A percentile compares a stretch with the other conserved stretches of the same genome.
Evolutionary conservation across 2,888 invertebrate species (phyloP).

Genomic region (Argynnis bischoffii): DNA sequence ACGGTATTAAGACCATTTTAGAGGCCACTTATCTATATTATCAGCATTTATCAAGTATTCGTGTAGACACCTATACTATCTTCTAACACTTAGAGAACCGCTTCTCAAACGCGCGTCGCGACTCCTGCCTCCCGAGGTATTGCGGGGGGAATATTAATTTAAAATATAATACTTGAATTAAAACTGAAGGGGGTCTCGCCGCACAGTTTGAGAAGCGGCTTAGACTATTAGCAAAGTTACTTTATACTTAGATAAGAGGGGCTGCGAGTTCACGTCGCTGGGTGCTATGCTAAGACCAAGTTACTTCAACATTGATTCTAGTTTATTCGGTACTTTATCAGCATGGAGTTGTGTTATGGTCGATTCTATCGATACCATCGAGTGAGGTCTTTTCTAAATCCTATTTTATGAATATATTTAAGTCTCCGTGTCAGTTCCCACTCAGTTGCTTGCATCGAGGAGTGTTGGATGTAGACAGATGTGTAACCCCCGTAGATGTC

Average conservation of each 20-base stretch:
- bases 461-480: conserved; percentile 17
- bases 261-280: conserved; percentile 47
- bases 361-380: background rate
- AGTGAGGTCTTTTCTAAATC: background rate
- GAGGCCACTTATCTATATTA: conserved; percentile 41
- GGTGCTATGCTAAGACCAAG: conserved; percentile 76
- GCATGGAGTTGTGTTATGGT: background rate
- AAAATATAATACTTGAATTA: no score
- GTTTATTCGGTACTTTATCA: conserved; percentile 2
- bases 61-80: conserved; percentile 45
- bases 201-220: background rate
- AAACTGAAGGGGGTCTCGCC: background rate
- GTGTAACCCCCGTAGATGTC: conserved; percentile 27
- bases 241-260: conserved; percentile 4
- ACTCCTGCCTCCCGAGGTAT: no score
- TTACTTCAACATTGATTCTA: conserved; percentile 45
- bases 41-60: conserved; percentile 47
- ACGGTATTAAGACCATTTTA: conserved; percentile 55
- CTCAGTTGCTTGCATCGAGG: conserved; percentile 21
- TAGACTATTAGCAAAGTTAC: conserved; percentile 1
- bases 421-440: conserved; percentile 5
- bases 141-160: no score
- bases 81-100: conserved; percentile 1
- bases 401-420: background rate
- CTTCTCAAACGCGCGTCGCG: background rate